Evolutionary conservation across 2,888 invertebrate genomes (phyloP), one percentile per base, ranked within the genome.

Genomic region (Parapristionchus giblindavisi): DNA sequence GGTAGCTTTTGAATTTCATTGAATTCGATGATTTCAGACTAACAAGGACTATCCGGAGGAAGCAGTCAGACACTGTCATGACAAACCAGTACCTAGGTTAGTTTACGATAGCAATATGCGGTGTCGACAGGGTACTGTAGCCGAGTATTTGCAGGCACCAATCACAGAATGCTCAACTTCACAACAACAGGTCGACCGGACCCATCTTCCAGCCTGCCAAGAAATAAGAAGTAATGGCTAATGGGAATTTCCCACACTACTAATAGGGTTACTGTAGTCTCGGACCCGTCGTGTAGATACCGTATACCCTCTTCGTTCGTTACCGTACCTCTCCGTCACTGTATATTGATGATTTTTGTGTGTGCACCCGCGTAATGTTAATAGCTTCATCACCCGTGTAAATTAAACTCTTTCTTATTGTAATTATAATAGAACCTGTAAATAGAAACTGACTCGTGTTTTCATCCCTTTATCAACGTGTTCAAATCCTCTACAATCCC

Each of bases 21-120:
- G 27, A 40, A 74, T 68, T 36, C 11, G 17, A 11, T 24, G 21
- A 51, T 77, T 79, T 14, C 75, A 82, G 81, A 78, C 80, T 77
- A 80, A 81, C 48, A 75, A 68, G 51, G 77, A 77, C 61, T 83
- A 83, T 68, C 83, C 83, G 58, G 80, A 80, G 3, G 77, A 63
- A 2, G 77, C 81, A 14, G 81, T 83, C n/a, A 76, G 76, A 51
- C 65, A 75, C n/a, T 75, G 52, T 27, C 81, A 83, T 74, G 79
- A 83, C 48, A 81, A 81, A 77, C 77, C 80, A 34, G n/a, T 76
- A 38, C 81, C 83, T 56, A 65, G 74, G 70, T 70, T 34, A 51
- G 66, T 66, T 66, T 11, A 21, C 51, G 66, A 48, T 29, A 27
- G 17, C 29, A 3, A 34, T 21, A 3, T 48, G 21, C 8, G 21